These are phyloP conservation scores for Lates calcarifer DNA, from an alignment of 2,113 vertebrate species.

Conservation along the genomic window DNA sequence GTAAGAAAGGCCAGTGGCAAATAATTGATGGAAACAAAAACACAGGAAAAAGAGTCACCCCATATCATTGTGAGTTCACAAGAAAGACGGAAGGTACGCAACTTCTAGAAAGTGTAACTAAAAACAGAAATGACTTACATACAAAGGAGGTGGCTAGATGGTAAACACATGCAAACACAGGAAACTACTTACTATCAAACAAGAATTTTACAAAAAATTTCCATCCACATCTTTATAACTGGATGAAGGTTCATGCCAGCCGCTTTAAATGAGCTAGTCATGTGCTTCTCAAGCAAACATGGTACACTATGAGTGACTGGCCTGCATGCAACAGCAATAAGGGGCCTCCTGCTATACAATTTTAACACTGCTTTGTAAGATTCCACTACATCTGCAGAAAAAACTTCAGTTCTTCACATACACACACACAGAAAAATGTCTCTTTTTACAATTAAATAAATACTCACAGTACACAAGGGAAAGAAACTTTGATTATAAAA, in stretches of 20 bases:
- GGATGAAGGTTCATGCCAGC: background rate
- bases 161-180: conserved; percentile 3
- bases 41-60: conserved; percentile 39
- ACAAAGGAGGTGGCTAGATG: conserved; percentile 20
- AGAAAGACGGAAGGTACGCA: conserved; percentile 16
- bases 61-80: conserved; percentile 15
- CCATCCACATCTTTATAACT: background rate
- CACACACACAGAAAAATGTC: background rate
- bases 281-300: conserved; percentile 9
- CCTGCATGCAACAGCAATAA: conserved; percentile 19
- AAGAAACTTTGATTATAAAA: background rate
- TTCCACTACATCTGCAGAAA: conserved; percentile 44
- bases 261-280: conserved; percentile 15
- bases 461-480: no score
- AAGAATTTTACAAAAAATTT: background rate
- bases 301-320: background rate
- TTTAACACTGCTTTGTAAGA: conserved; percentile 56
- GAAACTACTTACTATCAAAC: background rate
- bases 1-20: conserved; percentile 44
- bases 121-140: conserved; percentile 35
- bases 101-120: conserved; percentile 49
- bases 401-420: background rate
- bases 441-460: background rate
- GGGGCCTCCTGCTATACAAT: conserved; percentile 16
- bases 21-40: conserved; percentile 75